These are phyloP conservation scores for Melanotaenia pygmaea DNA, from an alignment of 2,797 vertebrate species.

Conservation along the genomic window DNA sequence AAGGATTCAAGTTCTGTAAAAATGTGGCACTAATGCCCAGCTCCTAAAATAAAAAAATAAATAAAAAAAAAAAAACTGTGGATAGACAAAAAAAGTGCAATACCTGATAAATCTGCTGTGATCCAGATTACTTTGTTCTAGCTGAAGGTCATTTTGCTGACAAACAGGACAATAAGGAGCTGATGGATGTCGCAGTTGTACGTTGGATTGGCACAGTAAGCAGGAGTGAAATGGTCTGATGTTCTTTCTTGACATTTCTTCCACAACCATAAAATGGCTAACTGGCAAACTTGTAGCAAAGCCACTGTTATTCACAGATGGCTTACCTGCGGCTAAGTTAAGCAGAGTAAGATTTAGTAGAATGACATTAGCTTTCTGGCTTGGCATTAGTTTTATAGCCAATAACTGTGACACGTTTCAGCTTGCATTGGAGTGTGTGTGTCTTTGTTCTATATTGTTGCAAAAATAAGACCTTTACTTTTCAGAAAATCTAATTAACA, in stretches of 20 bases:
- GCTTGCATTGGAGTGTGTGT: neutral
- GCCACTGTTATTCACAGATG: conserved; percentile 65
- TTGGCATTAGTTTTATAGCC: conserved; percentile 72
- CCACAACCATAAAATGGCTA: conserved; percentile 42
- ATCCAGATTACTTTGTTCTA: conserved; percentile 40
- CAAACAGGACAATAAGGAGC: conserved; percentile 15
- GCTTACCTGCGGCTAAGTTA: conserved; percentile 71
- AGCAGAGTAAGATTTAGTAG: conserved; percentile 68
- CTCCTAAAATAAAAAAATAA: conserved; percentile 23
- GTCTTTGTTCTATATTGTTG: conserved; percentile 18
- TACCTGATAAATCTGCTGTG: conserved; percentile 36
- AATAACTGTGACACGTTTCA: conserved; percentile 59
- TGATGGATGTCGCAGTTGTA: conserved; percentile 10
- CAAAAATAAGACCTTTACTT: conserved; percentile 40
- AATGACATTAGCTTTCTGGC: conserved; percentile 70
- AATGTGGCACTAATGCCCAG: conserved; percentile 32
- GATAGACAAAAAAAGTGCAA: conserved; percentile 1
- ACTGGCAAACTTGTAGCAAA: conserved; percentile 54
- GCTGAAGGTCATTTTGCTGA: conserved; percentile 49
- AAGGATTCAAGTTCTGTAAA: conserved; percentile 34
- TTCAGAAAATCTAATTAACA: conserved; percentile 39
- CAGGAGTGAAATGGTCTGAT: conserved; percentile 27
- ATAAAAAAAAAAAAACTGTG: conserved; percentile 10
- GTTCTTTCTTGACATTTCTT: conserved; percentile 45
- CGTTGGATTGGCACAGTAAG: conserved; percentile 29